Evolutionary conservation across 1,140 invertebrate species (phyloP), one percentile per base, ranked within the genome.

Genomic region (Aphelenchoides avenae): DNA sequence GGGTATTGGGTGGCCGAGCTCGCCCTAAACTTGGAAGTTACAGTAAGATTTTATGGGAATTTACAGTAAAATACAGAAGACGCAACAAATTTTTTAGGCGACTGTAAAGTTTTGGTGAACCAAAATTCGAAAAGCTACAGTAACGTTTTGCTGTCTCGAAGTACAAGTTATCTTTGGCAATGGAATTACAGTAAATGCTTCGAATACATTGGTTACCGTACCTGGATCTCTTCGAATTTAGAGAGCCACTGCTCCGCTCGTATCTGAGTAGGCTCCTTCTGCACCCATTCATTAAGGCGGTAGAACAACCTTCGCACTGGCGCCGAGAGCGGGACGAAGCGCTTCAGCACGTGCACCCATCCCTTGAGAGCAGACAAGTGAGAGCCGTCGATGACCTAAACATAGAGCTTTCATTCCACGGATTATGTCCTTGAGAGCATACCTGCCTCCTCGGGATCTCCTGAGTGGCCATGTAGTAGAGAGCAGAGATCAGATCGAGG

Each of bases 271-370:
- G 53, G 13, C 46, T 48, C 49, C 3, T 57, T 33, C 29, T 63
- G 54, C 5, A 76, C 24, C 67, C 69, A 75, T 33, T 77, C 68
- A 43, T 75, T 68, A 33, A 75, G 49, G 30, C 71, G 51, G 42
- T 55, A 75, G 49, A 77, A 76, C 2, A 75, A 54, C 5, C 72
- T 42, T 9, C 74, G 50, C 29, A 72, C 66, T 1, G 72, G 71
- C 15, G 64, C 66, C 1, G 74, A 71, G 29, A 65, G 64, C n/a
- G 72, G 72, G 5, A 62, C 67, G 57, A 76, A 75, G 42, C 68
- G 61, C 13, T 63, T 58, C 43, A 75, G 27, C 20, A 73, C 36
- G 36, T 76, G 71, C 20, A 75, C 73, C 62, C 64, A 73, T 26
- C 52, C 39, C 29, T 65, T 70, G 11, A 74, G 43, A 7, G 52